Conservation (phyloP, 2,113 vertebrate genomes). For the Notothenia rossii region DNA sequence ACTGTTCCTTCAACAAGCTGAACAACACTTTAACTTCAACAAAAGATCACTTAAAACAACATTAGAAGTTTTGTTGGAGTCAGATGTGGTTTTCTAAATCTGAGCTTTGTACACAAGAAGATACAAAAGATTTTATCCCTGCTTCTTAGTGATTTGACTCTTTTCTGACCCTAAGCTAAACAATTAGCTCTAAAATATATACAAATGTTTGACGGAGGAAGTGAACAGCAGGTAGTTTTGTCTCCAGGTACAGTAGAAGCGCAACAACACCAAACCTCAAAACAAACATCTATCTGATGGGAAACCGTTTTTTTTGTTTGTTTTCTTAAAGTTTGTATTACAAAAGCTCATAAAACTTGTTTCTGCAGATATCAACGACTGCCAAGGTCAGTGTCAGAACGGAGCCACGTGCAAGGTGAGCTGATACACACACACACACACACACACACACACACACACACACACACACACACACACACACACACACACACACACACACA, state of each 20-base stretch:
- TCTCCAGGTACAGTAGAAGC: background rate
- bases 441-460: background rate
- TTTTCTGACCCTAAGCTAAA: too few relatives aligned
- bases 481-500: too few relatives aligned
- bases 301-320: background rate
- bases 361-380: conserved; percentile 91
- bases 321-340: background rate
- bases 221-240: background rate
- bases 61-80: background rate
- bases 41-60: background rate
- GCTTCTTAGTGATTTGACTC: too few relatives aligned
- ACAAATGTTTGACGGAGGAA: background rate
- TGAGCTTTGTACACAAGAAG: background rate
- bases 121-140: background rate
- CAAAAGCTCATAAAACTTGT: background rate
- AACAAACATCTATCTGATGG: background rate
- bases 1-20: background rate
- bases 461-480: too few relatives aligned
- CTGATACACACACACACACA: background rate
- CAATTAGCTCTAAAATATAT: background rate
- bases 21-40: too few relatives aligned
- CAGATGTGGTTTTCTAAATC: background rate
- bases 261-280: background rate
- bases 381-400: conserved; percentile 91
- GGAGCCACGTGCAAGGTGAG: conserved; percentile 90